Evolutionary conservation across 2,113 vertebrate genomes (phyloP).

Genomic region (Tachysurus vachellii): DNA sequence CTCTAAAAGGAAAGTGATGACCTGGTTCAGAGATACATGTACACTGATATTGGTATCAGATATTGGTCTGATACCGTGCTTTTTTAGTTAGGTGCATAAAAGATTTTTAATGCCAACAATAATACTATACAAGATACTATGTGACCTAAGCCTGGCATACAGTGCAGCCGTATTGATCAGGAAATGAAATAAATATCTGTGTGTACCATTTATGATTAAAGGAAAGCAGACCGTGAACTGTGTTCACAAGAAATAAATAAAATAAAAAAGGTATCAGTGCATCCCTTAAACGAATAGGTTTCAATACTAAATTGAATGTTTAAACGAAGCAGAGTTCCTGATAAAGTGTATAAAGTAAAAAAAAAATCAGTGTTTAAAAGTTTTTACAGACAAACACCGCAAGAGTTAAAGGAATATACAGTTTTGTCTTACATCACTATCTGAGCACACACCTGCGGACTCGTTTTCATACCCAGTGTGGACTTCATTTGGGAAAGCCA

Average conservation of each 20-base stretch:
- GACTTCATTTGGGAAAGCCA: slow-evolving; percentile 25
- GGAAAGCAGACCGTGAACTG: neutral
- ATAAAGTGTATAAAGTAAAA: neutral
- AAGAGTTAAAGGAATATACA: neutral
- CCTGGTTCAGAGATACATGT: neutral
- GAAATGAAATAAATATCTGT: neutral
- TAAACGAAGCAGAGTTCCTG: neutral
- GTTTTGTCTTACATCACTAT: neutral
- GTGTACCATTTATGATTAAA: neutral
- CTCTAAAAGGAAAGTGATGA: neutral
- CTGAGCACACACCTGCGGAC: neutral
- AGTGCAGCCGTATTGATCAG: neutral
- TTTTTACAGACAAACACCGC: neutral
- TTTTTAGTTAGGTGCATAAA: neutral
- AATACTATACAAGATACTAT: neutral
- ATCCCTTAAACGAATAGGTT: neutral
- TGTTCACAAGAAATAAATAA: neutral
- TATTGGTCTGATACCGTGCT: neutral
- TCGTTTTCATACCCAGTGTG: neutral
- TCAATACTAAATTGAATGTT: neutral
- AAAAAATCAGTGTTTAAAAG: neutral
- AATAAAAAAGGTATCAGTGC: neutral
- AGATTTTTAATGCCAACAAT: neutral
- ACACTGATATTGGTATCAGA: neutral
- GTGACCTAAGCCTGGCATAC: neutral